Conservation (phyloP, 64 coral and sea anemone species). For the Dendronephthya gigantea region DNA sequence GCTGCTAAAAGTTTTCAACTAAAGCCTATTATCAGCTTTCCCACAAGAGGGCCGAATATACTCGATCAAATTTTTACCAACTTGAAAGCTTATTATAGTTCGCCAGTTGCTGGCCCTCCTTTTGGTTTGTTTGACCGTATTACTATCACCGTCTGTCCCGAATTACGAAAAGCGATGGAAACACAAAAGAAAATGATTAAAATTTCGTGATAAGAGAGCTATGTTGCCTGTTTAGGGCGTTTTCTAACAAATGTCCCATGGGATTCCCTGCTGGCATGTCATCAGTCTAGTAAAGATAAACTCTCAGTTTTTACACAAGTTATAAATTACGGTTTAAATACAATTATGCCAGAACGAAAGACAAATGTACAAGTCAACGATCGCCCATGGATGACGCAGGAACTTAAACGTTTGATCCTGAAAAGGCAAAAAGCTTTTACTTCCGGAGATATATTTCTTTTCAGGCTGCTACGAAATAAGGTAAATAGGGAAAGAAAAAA, state of each 20-base stretch:
- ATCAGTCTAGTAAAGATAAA: background rate
- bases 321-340: background rate
- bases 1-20: background rate
- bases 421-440: background rate
- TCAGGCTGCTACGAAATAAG: no score
- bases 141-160: background rate
- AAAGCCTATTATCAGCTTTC: background rate
- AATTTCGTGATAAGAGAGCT: background rate
- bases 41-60: background rate
- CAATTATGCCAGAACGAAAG: background rate
- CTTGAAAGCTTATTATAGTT: background rate
- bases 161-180: background rate
- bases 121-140: background rate
- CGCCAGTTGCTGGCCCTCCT: background rate
- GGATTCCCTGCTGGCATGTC: background rate
- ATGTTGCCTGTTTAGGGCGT: background rate
- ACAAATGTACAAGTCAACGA: background rate
- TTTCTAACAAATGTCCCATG: background rate
- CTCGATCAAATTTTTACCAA: background rate
- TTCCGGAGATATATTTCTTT: no score
- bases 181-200: background rate
- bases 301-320: background rate
- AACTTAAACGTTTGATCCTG: background rate
- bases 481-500: no score
- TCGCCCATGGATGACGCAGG: background rate